Evolutionary conservation across 2,113 vertebrate genomes (phyloP).

Genomic region (Beaufortia kweichowensis): DNA sequence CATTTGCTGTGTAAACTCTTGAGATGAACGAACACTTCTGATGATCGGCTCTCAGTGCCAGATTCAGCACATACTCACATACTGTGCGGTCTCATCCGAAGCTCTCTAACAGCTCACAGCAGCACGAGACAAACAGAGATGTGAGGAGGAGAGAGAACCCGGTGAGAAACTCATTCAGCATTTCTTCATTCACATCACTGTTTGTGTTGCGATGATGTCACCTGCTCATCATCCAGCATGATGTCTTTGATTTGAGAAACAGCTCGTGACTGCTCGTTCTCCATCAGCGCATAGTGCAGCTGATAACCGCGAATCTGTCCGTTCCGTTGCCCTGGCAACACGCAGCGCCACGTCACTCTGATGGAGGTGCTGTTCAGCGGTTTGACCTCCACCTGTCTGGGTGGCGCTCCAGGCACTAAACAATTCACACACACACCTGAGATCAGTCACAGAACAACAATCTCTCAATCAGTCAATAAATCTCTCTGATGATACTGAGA

Average conservation of each 20-base stretch:
- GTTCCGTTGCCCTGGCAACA: slow-evolving; percentile 84
- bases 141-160: slow-evolving; percentile 32
- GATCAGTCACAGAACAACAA: neutral
- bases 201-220: slow-evolving; percentile 69
- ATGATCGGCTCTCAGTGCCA: too few relatives aligned
- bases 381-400: slow-evolving; percentile 89
- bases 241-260: slow-evolving; percentile 89
- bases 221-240: slow-evolving; percentile 92
- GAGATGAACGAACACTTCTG: too few relatives aligned
- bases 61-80: slow-evolving; percentile 78
- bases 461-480: neutral
- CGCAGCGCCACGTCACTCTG: slow-evolving; percentile 86
- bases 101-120: slow-evolving; percentile 84
- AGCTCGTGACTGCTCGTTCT: slow-evolving; percentile 83
- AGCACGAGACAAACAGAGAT: slow-evolving; percentile 49
- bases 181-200: neutral
- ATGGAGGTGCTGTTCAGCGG: slow-evolving; percentile 88
- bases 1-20: too few relatives aligned
- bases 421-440: neutral
- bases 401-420: slow-evolving; percentile 86
- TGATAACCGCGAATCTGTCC: slow-evolving; percentile 94
- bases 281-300: slow-evolving; percentile 87
- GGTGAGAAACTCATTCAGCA: slow-evolving; percentile 46
- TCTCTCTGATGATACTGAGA: neutral
- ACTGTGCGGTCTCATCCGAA: slow-evolving; percentile 91